Base-by-base conservation (phyloP, 1,140 invertebrate species). In the Probaryconus sp. region DNA sequence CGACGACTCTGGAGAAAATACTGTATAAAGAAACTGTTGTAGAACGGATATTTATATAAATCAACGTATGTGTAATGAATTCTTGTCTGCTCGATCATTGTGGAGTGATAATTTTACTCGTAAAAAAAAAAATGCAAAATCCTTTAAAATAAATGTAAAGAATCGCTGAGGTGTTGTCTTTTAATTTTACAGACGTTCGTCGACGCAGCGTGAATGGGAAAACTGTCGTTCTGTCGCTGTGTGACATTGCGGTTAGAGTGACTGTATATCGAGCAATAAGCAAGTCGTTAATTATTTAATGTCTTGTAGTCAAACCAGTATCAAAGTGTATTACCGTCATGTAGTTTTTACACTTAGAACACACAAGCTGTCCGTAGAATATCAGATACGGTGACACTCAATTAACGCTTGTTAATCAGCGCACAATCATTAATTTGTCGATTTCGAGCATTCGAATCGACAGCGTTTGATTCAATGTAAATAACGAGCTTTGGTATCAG, bases 201-300 rank as follows among this genome's bases (percentile, higher is more conserved):
- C 5, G 17, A 18, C 9, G n/a, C 13, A 2, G 20, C 7, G 24
- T 31, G 24, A 31, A 35, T 33, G 20, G 21, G 17, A 16, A 33
- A 20, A 11, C 20, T 30, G 24, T 7, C 16, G 16, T 47, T 47
- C 13, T 16, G 14, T n/a, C 2, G 14, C 10, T 38, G 11, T 48
- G 40, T 42, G 38, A 43, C 4, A 42, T 24, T n/a, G 16, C 24
- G 10, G n/a, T 16, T 51, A 7, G 11, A 5, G 14, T 11, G 35
- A 2, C 11, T 9, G 14, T 18, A 40, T 37, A 31, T 26, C 40
- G 20, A 35, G 38, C 56, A 42, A 56, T 56, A 42, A 40, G 10
- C 18, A n/a, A 40, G 28, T 50, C 53, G 37, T 50, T 68, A 42
- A 50, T 68, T 48, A 68, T 38, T 68, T 31, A 68, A 58, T 68